A percentile compares a stretch with the other conserved stretches of the same genome.
Evolutionary conservation across 2,797 vertebrate genomes (phyloP).

Genomic region (Setipinna tenuifilis): DNA sequence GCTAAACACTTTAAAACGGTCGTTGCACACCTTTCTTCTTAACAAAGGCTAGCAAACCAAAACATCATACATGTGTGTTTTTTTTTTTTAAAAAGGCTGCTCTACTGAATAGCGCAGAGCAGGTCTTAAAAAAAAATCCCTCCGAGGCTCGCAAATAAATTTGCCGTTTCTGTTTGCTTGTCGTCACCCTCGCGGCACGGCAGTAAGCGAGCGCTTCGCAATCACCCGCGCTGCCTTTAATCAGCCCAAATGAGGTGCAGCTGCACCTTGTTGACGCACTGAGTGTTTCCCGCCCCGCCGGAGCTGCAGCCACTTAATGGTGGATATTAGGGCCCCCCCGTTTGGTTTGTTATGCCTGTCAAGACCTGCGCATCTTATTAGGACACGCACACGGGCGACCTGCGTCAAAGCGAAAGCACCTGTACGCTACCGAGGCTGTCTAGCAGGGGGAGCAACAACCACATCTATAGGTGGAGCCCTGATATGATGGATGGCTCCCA

Average conservation of each 20-base stretch:
- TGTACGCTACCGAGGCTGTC: neutral
- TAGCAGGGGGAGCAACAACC: no score
- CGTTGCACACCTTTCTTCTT: neutral
- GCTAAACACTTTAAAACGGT: neutral
- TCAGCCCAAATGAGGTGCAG: constrained; percentile 24
- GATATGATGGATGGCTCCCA: no score
- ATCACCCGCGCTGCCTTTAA: constrained; percentile 3
- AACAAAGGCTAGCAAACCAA: neutral
- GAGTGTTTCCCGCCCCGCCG: neutral
- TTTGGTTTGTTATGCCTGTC: neutral
- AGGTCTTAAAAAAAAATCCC: neutral
- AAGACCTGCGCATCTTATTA: neutral
- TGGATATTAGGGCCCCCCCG: neutral
- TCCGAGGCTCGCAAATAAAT: neutral
- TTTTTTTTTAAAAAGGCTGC: neutral
- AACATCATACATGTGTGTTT: neutral
- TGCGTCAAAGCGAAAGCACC: neutral
- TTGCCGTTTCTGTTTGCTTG: neutral
- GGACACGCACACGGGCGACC: neutral
- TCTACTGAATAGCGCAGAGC: neutral
- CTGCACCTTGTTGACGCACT: constrained; percentile 1
- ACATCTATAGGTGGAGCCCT: no score
- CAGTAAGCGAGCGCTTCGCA: neutral
- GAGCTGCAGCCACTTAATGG: neutral
- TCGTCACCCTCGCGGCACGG: neutral